Percentiles rank a stretch among this genome's conserved stretches.
These are phyloP conservation scores for Chinchilla lanigera DNA, from an alignment of 2,113 vertebrate genomes.

Conservation along the genomic window DNA sequence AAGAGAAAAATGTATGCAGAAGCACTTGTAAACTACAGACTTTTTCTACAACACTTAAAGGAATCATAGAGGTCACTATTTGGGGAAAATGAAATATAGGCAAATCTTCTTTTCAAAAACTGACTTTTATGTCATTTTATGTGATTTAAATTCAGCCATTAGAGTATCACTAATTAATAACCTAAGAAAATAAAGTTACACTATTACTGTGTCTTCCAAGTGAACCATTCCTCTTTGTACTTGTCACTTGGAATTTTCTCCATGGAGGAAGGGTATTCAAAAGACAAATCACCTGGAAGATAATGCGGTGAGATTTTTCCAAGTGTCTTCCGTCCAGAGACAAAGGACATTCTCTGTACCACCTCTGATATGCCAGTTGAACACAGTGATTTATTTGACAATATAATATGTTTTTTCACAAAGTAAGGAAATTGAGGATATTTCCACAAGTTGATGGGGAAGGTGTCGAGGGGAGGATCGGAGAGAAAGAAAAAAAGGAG, in stretches of 20 bases:
- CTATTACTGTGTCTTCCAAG: slow-evolving; percentile 24
- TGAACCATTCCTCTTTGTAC: slow-evolving; percentile 23
- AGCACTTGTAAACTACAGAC: not conserved
- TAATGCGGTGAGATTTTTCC: slow-evolving; percentile 47
- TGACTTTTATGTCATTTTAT: slow-evolving; percentile 5
- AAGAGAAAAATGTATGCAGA: not conserved
- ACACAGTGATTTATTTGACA: slow-evolving; percentile 55
- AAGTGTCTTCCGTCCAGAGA: slow-evolving; percentile 32
- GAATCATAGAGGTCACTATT: not conserved
- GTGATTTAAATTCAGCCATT: slow-evolving; percentile 56
- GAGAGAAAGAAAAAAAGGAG: not conserved
- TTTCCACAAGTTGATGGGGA: not conserved
- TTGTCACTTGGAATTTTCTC: slow-evolving; percentile 62
- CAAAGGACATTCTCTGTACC: slow-evolving; percentile 18
- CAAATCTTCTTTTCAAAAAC: slow-evolving; percentile 42
- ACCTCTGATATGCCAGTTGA: not conserved
- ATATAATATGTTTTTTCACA: not conserved
- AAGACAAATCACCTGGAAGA: slow-evolving; percentile 54
- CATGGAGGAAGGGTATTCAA: not conserved
- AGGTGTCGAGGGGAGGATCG: no score
- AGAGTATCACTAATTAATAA: slow-evolving; percentile 52
- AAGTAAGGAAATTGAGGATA: not conserved
- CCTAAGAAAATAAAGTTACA: slow-evolving; percentile 39
- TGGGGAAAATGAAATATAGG: not conserved
- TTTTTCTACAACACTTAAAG: not conserved